Base-by-base conservation (phyloP, 64 coral and sea anemone genomes). In the Acropora tenuis region DNA sequence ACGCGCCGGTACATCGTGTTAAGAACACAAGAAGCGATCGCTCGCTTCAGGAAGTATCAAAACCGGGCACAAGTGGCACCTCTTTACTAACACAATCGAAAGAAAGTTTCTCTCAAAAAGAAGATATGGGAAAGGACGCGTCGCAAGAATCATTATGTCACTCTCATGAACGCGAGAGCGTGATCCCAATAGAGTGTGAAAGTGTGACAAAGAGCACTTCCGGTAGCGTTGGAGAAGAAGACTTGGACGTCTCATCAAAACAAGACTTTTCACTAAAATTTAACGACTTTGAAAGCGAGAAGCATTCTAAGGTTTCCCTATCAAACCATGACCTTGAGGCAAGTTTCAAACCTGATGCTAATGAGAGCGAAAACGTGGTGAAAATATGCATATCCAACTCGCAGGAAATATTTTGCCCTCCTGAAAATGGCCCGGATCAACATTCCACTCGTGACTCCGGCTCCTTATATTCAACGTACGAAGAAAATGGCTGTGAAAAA, bases 271-370 rank as follows among this genome's bases (percentile, higher is more conserved):
- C 77, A 43, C 5, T 49, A 75, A n/a, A 84, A 11, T 59, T 69
- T 55, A 83, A 84, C 45, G 79, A 77, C 74, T 30, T 76, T 84
- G 19, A 67, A 42, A 41, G 47, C 72, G 69, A 94, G 59, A 74
- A 67, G 18, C n/a, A 80, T 55, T 19, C 17, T 8, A 6, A 76
- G 46, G 67, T 68, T 84, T n/a, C 80, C 46, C 46, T 48, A 84
- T 18, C 59, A 4, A 69, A 47, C 61, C 17, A 30, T 84, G 69
- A 52, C 67, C 80, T 69, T 89, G 46, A 63, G 69, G 78, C 58
- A 83, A 13, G 48, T 76, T 48, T 77, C 42, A 75, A 89, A 94
- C 84, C 69, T 60, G 76, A 84, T 72, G 78, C 74, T 69, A 89
- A 73, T 89, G 86, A 83, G 71, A 47, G 50, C 59, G 73, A 74